Evolutionary conservation across 2,888 invertebrate species (phyloP), one percentile per base, ranked within the genome.

Genomic region (Pardosa pseudoannulata): DNA sequence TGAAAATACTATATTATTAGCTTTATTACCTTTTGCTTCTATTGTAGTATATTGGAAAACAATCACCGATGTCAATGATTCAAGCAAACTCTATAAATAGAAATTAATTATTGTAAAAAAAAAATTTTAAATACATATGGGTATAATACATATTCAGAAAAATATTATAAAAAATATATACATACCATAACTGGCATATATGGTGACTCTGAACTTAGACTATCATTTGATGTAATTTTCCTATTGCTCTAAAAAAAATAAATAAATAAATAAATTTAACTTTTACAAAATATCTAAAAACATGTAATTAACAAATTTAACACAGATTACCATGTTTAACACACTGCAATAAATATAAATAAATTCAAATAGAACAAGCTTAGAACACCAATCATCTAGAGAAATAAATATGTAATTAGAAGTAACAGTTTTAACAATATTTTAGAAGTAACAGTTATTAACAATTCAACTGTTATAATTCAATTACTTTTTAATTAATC

Each of bases 21-120:
- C 6, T 46, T n/a, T 46, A n/a, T 56, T 68, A 82, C 82, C 71
- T 71, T 71, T 82, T 1, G 13, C 23, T 9, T 41, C 1, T 29
- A 46, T 46, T 7, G 95, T 94, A 39, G 94, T 94, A 91, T 97
- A 98, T 91, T 96, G 97, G 91, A 97, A 97, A 78, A 97, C 95
- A 32, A 97, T 95, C 85, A 96, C 95, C 75, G 96, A 95, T 0
- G 96, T 95, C 36, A 96, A 95, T 5, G 95, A 94, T 91, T 96
- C 95, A 90, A 95, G 94, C 31, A 94, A 91, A 80, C 94, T 91
- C 93, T 94, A 92, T 76, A 91, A 90, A 75, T 87, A 81, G 79
- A 88, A 80, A 67, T 56, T 31, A 80, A 19, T n/a, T n/a, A n/a
- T n/a, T n/a, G n/a, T n/a, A n/a, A n/a, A n/a, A n/a, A n/a, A n/a